Evolutionary conservation across 2,113 vertebrate genomes (phyloP), one percentile per base, ranked within the genome.

Genomic region (Camelus dromedarius): DNA sequence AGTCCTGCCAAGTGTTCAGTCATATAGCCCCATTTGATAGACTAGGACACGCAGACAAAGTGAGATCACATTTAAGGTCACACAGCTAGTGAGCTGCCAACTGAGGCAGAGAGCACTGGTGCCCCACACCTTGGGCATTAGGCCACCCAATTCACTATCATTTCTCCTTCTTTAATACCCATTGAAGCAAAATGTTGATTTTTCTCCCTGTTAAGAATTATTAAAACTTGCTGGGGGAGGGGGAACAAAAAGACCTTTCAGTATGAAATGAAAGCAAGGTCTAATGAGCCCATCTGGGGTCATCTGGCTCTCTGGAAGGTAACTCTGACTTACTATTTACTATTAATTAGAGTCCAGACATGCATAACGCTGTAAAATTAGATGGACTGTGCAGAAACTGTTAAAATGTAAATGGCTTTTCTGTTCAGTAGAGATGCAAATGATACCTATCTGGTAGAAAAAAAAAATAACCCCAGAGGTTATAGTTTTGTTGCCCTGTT

Each of bases 331-430:
- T 79, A n/a, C 13, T 77, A 5, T 66, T 86, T 90, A 46, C 60
- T 88, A 46, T 52, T 67, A 62, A 62, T 70, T 64, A 69, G 69
- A 85, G 48, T 26, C 38, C 62, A 87, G 66, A 72, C 11, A 58
- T 77, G 92, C 56, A n/a, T 48, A 82, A 50, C 22, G 56, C 28
- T 80, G 64, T 95, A 93, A 95, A 93, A 75, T 86, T 91, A 93
- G 88, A 79, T 13, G 24, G 35, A 32, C 54, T 64, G 14, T 42
- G n/a, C 66, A 66, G 79, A 92, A 50, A 79, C 81, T 67, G 67
- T 94, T 92, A 87, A 96, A 87, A 97, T 94, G 67, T 82, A 97
- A 96, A 93, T 80, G 42, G 62, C 32, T 76, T 90, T 83, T 91
- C 54, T 82, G 35, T 85, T 93, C 70, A 69, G 81, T 30, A 91